Percentiles rank a stretch among this genome's conserved stretches.
Conservation (phyloP, 2,888 invertebrate genomes). For the Arenicola marina region DNA sequence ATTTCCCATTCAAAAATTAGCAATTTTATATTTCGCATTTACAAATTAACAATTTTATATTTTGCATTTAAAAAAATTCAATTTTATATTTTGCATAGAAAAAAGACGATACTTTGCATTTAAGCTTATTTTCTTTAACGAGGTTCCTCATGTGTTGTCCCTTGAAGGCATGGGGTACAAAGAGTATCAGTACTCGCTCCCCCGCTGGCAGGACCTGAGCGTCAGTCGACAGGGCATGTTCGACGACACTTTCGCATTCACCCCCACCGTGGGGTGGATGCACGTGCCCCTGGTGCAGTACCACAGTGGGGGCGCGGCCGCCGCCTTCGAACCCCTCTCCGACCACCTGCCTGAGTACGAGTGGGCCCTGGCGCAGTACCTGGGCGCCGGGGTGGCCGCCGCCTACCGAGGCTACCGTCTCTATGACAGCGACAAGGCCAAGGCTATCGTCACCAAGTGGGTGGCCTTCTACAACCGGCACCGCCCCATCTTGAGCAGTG, state of each 20-base stretch:
- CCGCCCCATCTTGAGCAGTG: constrained; percentile 32
- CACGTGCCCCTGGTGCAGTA: constrained; percentile 31
- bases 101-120: too few relatives aligned
- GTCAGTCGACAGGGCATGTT: constrained; percentile 34
- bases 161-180: constrained; percentile 35
- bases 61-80: too few relatives aligned
- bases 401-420: constrained; percentile 34
- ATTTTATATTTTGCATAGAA: too few relatives aligned
- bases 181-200: constrained; percentile 35
- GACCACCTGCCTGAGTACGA: constrained; percentile 30
- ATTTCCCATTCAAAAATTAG: too few relatives aligned
- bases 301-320: constrained; percentile 31
- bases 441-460: constrained; percentile 30
- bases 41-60: too few relatives aligned
- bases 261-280: constrained; percentile 36
- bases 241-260: constrained; percentile 28
- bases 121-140: too few relatives aligned
- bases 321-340: constrained; percentile 32
- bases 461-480: constrained; percentile 35
- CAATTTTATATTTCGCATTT: too few relatives aligned
- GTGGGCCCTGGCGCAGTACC: constrained; percentile 35
- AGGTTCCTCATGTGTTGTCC: too few relatives aligned
- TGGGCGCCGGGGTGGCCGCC: constrained; percentile 36
- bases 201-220: constrained; percentile 35
- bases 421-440: constrained; percentile 29